Conservation (phyloP, 2,113 vertebrate genomes). For the Paramormyrops kingsleyae region DNA sequence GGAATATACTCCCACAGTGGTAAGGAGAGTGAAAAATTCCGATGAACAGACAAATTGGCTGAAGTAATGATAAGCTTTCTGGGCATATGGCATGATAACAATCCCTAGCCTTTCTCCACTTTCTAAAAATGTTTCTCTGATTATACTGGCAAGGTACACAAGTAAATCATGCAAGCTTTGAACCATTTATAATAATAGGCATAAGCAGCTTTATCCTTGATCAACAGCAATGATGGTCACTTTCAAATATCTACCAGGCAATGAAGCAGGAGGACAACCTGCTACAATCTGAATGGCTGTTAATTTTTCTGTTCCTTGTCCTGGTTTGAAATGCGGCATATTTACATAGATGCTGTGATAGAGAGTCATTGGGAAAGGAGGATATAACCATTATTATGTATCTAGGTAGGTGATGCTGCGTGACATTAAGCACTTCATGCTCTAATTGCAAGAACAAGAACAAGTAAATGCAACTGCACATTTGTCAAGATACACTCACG, state of each 20-base stretch:
- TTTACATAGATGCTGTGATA: neutral
- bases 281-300: neutral
- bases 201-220: neutral
- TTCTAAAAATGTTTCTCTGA: neutral
- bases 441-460: slow-evolving; percentile 3
- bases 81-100: neutral
- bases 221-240: neutral
- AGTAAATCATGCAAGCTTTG: neutral
- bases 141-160: neutral
- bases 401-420: neutral
- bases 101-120: neutral
- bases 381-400: neutral
- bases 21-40: neutral
- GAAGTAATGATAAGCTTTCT: neutral
- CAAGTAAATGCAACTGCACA: neutral
- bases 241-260: neutral
- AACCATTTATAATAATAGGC: neutral
- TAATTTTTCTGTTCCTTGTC: neutral
- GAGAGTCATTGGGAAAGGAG: neutral
- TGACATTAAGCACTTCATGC: neutral
- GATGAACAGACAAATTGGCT: neutral
- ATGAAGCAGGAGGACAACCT: neutral
- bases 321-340: neutral
- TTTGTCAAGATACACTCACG: neutral
- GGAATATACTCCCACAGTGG: neutral